Conservation (phyloP, 2,113 vertebrate species). For the Datnioides undecimradiatus region DNA sequence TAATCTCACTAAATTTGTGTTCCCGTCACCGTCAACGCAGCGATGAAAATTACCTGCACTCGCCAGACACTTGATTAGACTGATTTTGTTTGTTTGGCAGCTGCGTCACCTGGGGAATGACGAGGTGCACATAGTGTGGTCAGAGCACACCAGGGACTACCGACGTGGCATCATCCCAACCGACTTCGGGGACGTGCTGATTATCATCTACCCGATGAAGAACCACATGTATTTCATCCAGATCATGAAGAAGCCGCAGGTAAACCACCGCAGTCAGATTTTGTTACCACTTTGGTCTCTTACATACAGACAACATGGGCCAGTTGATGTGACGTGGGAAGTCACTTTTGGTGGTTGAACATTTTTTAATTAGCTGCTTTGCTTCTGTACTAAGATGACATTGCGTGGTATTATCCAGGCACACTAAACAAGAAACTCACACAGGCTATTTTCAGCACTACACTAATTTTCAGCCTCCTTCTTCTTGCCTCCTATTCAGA, state of each 20-base stretch:
- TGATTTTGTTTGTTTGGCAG: constrained; percentile 84
- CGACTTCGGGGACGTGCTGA: constrained; percentile 97
- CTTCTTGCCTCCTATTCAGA: constrained; percentile 2
- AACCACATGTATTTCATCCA: constrained; percentile 97
- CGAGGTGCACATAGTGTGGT: constrained; percentile 99
- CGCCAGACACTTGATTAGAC: constrained; percentile 54
- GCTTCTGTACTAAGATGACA: neutral
- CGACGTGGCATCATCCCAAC: constrained; percentile 97
- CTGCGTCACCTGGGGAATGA: constrained; percentile 99
- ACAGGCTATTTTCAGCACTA: neutral
- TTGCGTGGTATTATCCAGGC: neutral
- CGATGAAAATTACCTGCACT: constrained; percentile 41
- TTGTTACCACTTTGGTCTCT: neutral
- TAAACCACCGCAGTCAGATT: constrained; percentile 63
- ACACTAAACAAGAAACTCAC: neutral
- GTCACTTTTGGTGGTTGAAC: neutral
- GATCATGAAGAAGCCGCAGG: constrained; percentile 97
- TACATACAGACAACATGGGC: neutral
- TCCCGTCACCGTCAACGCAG: constrained; percentile 29
- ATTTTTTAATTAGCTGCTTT: neutral
- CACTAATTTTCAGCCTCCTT: constrained; percentile 5
- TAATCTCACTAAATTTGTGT: constrained; percentile 49
- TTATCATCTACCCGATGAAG: constrained; percentile 98
- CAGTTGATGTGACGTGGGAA: neutral
- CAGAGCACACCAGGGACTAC: constrained; percentile 97